These are phyloP conservation scores for Catocala nupta DNA, from an alignment of 2,888 invertebrate genomes.

Conservation along the genomic window DNA sequence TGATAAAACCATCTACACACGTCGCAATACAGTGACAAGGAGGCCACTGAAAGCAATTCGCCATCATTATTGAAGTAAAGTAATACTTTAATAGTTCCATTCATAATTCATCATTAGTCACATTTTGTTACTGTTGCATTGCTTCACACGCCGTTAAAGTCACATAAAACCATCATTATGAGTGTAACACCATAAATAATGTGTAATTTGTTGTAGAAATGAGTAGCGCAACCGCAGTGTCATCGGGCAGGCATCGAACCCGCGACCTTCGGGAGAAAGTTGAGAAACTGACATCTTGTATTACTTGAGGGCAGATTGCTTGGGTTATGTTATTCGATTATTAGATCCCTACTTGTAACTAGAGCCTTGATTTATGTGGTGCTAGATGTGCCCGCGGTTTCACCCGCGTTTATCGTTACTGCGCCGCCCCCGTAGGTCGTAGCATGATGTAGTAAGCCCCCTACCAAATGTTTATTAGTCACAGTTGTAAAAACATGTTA, in stretches of 20 bases:
- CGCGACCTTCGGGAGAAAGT: constrained; percentile 68
- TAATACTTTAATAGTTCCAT: too few species aligned
- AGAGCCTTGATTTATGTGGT: neutral
- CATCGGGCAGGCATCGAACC: constrained; percentile 60
- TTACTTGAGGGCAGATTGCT: constrained; percentile 54
- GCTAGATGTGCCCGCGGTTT: too few species aligned
- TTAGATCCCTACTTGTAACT: neutral
- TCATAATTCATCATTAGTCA: neutral
- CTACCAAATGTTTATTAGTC: too few species aligned
- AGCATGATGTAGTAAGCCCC: too few species aligned
- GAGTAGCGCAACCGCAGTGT: constrained; percentile 47
- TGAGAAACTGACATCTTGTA: constrained; percentile 59
- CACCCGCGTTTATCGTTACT: too few species aligned
- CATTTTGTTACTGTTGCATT: neutral
- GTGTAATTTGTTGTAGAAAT: constrained; percentile 57
- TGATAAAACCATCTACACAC: too few species aligned
- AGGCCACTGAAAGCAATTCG: too few species aligned
- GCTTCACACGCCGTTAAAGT: neutral
- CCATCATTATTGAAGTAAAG: too few species aligned
- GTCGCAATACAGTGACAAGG: too few species aligned
- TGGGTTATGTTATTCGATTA: constrained; percentile 42
- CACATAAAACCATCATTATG: constrained; percentile 3
- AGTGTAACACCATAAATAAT: constrained; percentile 29
- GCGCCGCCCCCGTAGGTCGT: too few species aligned
- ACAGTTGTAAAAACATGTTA: too few species aligned